These are phyloP conservation scores for Calliopsis andreniformis DNA, from an alignment of 1,140 invertebrate genomes.

Conservation along the genomic window DNA sequence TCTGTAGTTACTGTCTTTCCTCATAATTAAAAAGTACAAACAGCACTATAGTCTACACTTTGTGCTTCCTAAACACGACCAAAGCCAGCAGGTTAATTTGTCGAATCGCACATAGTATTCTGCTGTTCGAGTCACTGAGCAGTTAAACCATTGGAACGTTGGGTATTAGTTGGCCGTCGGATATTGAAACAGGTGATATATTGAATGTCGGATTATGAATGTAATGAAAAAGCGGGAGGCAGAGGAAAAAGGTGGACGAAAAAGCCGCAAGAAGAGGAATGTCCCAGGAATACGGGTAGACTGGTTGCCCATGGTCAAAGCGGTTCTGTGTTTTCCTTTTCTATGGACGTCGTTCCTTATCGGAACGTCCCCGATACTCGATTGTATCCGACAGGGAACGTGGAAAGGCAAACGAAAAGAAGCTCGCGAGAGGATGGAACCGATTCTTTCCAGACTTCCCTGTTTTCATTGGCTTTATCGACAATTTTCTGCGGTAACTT, in stretches of 20 bases:
- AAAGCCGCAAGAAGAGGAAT: conserved; percentile 12
- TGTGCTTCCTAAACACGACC: no score
- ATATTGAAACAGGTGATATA: conserved; percentile 14
- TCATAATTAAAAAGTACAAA: no score
- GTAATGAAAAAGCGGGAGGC: conserved; percentile 10
- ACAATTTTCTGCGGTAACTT: no score
- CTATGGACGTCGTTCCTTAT: neutral
- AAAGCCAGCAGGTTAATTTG: no score
- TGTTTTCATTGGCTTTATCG: no score
- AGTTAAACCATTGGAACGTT: neutral
- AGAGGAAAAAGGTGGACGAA: neutral
- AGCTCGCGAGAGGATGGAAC: no score
- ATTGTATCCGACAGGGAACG: conserved; percentile 2
- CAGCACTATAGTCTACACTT: no score
- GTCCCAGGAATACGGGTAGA: neutral
- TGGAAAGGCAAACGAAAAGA: neutral
- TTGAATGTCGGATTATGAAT: conserved; percentile 16
- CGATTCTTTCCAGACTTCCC: no score
- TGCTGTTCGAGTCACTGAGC: neutral
- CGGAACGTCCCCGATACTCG: neutral
- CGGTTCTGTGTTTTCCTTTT: conserved; percentile 3
- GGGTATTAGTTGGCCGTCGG: neutral
- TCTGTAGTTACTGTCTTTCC: no score
- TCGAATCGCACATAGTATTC: no score
- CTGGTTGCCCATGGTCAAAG: conserved; percentile 3